Conservation (phyloP, 2,113 vertebrate genomes). For the Xiphophorus couchianus region DNA sequence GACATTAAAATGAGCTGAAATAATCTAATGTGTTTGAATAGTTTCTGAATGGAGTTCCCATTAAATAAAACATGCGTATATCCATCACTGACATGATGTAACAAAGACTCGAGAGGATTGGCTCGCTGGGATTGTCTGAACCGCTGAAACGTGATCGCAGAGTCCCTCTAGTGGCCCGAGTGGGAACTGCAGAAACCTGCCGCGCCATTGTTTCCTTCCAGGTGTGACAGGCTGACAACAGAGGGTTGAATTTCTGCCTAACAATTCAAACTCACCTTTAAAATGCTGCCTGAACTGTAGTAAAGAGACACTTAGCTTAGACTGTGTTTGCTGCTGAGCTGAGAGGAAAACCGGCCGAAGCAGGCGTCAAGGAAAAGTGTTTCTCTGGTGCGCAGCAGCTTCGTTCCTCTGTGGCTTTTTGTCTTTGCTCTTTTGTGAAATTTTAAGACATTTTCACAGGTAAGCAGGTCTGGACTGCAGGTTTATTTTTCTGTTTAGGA, state of each 20-base stretch:
- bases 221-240: not conserved
- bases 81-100: constrained; percentile 62
- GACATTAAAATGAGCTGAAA: constrained; percentile 17
- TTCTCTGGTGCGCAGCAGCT: not conserved
- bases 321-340: not conserved
- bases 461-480: not conserved
- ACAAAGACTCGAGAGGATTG: constrained; percentile 64
- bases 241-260: not conserved
- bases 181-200: constrained; percentile 28
- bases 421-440: not conserved
- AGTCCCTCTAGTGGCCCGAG: constrained; percentile 64
- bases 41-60: constrained; percentile 28
- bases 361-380: not conserved
- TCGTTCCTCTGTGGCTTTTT: not conserved
- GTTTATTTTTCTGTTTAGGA: not conserved
- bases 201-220: constrained; percentile 21
- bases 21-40: constrained; percentile 31
- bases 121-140: constrained; percentile 11
- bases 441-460: not conserved
- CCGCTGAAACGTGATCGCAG: constrained; percentile 30
- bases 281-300: not conserved
- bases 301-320: not conserved
- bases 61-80: constrained; percentile 54
- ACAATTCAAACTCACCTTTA: not conserved
- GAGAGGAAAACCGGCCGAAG: too few species aligned